These are phyloP conservation scores for Caenorhabditis wallacei DNA, from an alignment of 2,888 invertebrate genomes.

Conservation along the genomic window DNA sequence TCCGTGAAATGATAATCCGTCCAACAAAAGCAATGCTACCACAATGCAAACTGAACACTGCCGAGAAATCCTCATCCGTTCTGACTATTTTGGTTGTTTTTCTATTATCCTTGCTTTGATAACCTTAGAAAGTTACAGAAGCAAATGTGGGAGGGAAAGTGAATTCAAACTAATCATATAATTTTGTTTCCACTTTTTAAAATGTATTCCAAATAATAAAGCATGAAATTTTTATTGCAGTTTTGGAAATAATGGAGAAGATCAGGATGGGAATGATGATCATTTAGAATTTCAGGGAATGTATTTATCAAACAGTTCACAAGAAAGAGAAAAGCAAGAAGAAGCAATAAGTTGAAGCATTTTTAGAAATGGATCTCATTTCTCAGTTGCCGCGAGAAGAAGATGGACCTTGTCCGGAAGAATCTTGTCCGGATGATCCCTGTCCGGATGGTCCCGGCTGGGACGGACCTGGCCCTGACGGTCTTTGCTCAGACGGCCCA, in stretches of 20 bases:
- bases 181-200: neutral
- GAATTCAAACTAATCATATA: slow-evolving; percentile 9
- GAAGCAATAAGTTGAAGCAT: neutral
- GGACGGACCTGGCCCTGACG: neutral
- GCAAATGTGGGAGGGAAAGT: slow-evolving; percentile 48
- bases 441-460: neutral
- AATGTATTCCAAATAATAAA: slow-evolving; percentile 18
- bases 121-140: slow-evolving; percentile 23
- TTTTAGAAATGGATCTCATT: neutral
- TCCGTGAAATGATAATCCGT: slow-evolving; percentile 73
- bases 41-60: slow-evolving; percentile 72
- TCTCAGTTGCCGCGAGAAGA: neutral
- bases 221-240: slow-evolving; percentile 4
- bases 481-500: neutral
- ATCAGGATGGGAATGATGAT: neutral
- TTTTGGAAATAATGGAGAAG: neutral
- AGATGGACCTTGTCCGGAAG: neutral
- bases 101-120: neutral
- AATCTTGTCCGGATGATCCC: neutral
- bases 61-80: slow-evolving; percentile 15
- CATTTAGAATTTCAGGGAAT: neutral
- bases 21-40: slow-evolving; percentile 75
- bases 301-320: neutral
- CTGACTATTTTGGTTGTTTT: slow-evolving; percentile 40
- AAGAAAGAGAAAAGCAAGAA: neutral